phyloP scores from a whole-genome alignment of 2,888 invertebrate genomes.

The Himalopsyche tibetana region DNA sequence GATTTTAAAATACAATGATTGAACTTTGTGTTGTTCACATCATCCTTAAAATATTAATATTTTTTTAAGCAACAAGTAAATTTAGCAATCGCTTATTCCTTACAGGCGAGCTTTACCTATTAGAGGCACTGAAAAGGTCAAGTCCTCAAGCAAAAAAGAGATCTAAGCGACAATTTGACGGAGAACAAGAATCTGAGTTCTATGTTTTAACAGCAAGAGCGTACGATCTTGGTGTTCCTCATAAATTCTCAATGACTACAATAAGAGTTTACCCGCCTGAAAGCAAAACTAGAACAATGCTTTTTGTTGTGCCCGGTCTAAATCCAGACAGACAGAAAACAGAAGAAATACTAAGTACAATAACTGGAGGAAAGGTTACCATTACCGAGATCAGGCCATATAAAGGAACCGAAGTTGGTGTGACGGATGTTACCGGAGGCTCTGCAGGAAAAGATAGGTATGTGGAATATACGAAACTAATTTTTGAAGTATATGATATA shows the following conservation, averaged over 20 bases:
- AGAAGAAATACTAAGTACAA: constrained; percentile 84
- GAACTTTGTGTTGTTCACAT: no score
- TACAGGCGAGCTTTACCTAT: constrained; percentile 81
- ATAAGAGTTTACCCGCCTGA: constrained; percentile 88
- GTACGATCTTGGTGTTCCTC: constrained; percentile 90
- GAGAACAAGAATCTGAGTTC: constrained; percentile 75
- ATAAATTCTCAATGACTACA: constrained; percentile 82
- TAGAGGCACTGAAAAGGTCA: constrained; percentile 75
- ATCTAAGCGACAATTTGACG: constrained; percentile 75
- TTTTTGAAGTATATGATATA: no score
- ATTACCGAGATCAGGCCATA: constrained; percentile 86
- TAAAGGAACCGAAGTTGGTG: constrained; percentile 77
- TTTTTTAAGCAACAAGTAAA: no score
- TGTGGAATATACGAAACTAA: not conserved
- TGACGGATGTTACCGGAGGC: constrained; percentile 75
- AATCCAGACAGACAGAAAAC: constrained; percentile 85
- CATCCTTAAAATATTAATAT: no score
- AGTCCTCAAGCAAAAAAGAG: constrained; percentile 73
- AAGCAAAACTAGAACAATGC: constrained; percentile 84
- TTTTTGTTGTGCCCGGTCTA: constrained; percentile 88
- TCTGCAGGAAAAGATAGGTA: constrained; percentile 78
- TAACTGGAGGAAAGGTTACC: constrained; percentile 88
- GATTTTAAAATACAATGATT: no score
- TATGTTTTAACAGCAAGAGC: constrained; percentile 86
- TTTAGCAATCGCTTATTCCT: constrained; percentile 59